Percentiles rank a stretch among this genome's conserved stretches.
Conservation (phyloP, 2,888 invertebrate genomes). For the Ectemnius cavifrons region DNA sequence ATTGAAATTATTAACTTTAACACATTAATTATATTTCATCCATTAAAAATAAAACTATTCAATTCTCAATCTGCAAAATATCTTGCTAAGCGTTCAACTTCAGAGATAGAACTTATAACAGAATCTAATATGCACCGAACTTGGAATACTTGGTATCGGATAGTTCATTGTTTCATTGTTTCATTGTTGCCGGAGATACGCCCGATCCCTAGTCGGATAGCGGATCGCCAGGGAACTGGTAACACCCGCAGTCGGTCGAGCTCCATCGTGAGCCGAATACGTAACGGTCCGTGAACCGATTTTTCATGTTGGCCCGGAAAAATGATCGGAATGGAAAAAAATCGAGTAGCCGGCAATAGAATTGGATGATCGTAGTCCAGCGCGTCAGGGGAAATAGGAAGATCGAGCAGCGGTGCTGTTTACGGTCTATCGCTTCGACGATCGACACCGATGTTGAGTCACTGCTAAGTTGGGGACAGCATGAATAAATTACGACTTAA, state of each 20-base stretch:
- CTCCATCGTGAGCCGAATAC: conserved; percentile 47
- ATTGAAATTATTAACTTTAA: too few relatives aligned
- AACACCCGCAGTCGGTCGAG: conserved; percentile 35
- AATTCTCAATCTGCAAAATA: too few relatives aligned
- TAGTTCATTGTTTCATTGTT: conserved; percentile 58
- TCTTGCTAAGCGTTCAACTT: too few relatives aligned
- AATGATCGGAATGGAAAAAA: conserved; percentile 24
- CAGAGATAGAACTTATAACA: too few relatives aligned
- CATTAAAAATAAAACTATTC: too few relatives aligned
- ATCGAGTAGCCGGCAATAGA: too few relatives aligned
- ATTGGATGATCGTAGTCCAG: too few relatives aligned
- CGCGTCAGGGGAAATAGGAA: conserved; percentile 4
- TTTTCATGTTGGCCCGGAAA: conserved; percentile 49
- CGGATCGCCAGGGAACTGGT: too few relatives aligned
- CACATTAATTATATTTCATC: too few relatives aligned
- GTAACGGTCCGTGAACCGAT: conserved; percentile 59
- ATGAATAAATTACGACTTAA: conserved; percentile 8
- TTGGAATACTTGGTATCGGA: conserved; percentile 1
- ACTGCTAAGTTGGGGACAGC: conserved; percentile 60
- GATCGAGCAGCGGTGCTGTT: conserved; percentile 58
- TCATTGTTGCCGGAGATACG: conserved; percentile 45
- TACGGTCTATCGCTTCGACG: conserved; percentile 69
- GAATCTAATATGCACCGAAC: too few relatives aligned
- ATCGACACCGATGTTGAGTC: conserved; percentile 66
- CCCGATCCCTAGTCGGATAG: conserved; percentile 6